Evolutionary conservation across 2,797 vertebrate genomes (phyloP).

Genomic region (Pipistrellus kuhlii): DNA sequence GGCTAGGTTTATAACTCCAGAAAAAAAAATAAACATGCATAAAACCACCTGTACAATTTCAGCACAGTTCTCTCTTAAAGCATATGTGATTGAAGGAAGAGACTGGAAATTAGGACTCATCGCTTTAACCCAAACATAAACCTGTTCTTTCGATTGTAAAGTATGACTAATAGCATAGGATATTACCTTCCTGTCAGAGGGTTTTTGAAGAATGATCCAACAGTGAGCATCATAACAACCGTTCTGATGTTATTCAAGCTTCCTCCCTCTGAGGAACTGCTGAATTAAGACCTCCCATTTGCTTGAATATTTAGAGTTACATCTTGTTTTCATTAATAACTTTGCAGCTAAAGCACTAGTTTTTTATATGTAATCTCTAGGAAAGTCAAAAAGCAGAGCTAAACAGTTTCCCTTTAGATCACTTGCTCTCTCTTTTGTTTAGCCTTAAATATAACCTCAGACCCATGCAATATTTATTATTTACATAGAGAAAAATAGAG

Average conservation of each 20-base stretch:
- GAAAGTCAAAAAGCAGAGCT: conserved; percentile 17
- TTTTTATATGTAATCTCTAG: neutral
- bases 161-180: conserved; percentile 38
- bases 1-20: conserved; percentile 4
- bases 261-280: neutral
- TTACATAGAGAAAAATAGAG: conserved; percentile 21
- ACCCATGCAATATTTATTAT: neutral
- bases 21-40: neutral
- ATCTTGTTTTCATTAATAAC: conserved; percentile 53
- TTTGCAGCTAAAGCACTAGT: neutral
- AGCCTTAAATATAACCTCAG: conserved; percentile 8
- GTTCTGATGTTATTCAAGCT: neutral
- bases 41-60: neutral
- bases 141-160: conserved; percentile 45
- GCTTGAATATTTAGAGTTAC: conserved; percentile 27
- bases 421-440: conserved; percentile 11
- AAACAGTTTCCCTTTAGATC: conserved; percentile 10
- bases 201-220: conserved; percentile 51
- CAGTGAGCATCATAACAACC: neutral
- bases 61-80: conserved; percentile 16
- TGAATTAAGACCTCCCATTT: neutral
- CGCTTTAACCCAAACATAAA: conserved; percentile 4
- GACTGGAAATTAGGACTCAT: conserved; percentile 37
- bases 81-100: conserved; percentile 17
- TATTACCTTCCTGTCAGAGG: conserved; percentile 53